Evolutionary conservation across 2,888 invertebrate genomes (phyloP).

Genomic region (Cataglyphis rosenhaueri): DNA sequence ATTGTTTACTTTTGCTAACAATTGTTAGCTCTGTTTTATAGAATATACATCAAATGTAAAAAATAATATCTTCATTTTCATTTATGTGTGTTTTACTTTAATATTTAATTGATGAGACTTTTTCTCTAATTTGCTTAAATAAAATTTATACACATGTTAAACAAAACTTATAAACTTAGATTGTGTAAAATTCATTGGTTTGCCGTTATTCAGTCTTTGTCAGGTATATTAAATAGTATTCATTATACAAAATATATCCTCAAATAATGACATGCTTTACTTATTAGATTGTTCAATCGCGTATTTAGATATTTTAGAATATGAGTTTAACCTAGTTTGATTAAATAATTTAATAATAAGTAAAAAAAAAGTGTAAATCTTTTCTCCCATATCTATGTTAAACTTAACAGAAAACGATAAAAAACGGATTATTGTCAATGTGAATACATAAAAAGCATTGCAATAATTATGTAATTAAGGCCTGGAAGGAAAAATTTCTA

Average conservation of each 20-base stretch:
- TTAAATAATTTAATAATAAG: slow-evolving; percentile 23
- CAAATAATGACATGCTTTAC: slow-evolving; percentile 61
- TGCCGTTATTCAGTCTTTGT: slow-evolving; percentile 80
- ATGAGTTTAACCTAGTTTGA: slow-evolving; percentile 36
- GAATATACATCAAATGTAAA: slow-evolving; percentile 1
- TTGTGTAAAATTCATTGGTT: slow-evolving; percentile 72
- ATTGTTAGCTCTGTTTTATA: not conserved
- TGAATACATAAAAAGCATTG: slow-evolving; percentile 13
- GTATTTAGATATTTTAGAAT: slow-evolving; percentile 23
- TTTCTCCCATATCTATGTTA: slow-evolving; percentile 23
- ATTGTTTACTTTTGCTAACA: not conserved
- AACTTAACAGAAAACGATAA: slow-evolving; percentile 20
- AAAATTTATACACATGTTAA: slow-evolving; percentile 45
- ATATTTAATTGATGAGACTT: not conserved
- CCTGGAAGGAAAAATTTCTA: not conserved
- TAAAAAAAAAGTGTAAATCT: not conserved
- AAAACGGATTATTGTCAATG: not conserved
- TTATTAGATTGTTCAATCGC: slow-evolving; percentile 15
- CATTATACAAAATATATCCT: slow-evolving; percentile 46
- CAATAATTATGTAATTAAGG: slow-evolving; percentile 15
- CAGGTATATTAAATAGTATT: slow-evolving; percentile 70
- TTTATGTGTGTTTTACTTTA: not conserved
- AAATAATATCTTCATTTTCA: not conserved
- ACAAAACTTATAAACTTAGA: slow-evolving; percentile 62
- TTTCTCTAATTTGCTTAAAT: slow-evolving; percentile 49